These are phyloP conservation scores for Esox lucius DNA, from an alignment of 2,797 vertebrate genomes.

Conservation along the genomic window DNA sequence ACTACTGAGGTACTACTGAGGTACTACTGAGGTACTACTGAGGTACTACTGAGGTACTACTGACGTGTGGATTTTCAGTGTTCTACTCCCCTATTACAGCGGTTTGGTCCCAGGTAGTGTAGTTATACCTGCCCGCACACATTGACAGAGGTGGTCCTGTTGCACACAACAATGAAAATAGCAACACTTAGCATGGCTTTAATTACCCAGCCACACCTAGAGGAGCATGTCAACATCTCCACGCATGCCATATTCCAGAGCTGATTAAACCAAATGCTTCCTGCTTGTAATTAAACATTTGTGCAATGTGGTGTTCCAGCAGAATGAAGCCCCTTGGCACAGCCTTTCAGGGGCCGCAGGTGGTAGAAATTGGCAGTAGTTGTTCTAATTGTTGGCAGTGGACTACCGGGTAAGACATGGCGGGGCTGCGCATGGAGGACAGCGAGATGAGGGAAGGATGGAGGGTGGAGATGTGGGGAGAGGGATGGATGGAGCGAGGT, in stretches of 20 bases:
- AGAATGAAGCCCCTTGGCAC: slow-evolving; percentile 57
- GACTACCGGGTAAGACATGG: slow-evolving; percentile 67
- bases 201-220: slow-evolving; percentile 3
- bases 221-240: not conserved
- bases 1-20: too few species aligned
- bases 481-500: slow-evolving; percentile 1
- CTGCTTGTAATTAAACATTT: slow-evolving; percentile 78
- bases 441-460: slow-evolving; percentile 18
- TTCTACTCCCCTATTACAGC: too few species aligned
- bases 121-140: not conserved
- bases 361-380: slow-evolving; percentile 80
- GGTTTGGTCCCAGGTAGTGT: slow-evolving; percentile 16
- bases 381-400: slow-evolving; percentile 77
- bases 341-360: slow-evolving; percentile 71
- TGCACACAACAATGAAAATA: not conserved
- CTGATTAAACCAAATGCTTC: slow-evolving; percentile 69
- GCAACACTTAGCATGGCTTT: not conserved
- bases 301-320: slow-evolving; percentile 68
- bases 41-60: too few species aligned
- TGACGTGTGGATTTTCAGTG: too few species aligned
- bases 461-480: slow-evolving; percentile 14
- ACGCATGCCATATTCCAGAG: slow-evolving; percentile 27
- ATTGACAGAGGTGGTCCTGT: not conserved
- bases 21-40: too few species aligned
- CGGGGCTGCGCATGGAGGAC: slow-evolving; percentile 47